These are phyloP conservation scores for Diploscapter pachys DNA, from an alignment of 1,140 invertebrate species.

Conservation along the genomic window DNA sequence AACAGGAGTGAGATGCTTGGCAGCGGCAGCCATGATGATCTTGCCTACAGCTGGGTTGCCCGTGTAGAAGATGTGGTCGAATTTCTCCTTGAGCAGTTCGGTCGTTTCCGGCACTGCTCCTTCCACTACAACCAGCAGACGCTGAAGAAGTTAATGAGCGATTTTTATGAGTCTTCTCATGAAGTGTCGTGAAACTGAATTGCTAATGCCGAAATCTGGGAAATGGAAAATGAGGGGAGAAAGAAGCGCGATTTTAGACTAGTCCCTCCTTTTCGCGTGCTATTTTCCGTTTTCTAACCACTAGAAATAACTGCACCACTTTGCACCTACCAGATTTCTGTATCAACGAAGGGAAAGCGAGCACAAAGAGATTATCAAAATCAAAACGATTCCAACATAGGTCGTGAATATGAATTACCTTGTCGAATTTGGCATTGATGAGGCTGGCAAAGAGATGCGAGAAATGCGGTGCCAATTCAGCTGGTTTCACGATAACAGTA, in stretches of 20 bases:
- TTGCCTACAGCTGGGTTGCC: slow-evolving; percentile 81
- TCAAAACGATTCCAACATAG: no score
- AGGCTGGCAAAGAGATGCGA: slow-evolving; percentile 72
- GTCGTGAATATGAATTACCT: no score
- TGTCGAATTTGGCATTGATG: slow-evolving; percentile 58
- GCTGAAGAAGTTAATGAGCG: slow-evolving; percentile 52
- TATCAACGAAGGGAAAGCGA: no score
- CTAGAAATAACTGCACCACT: no score
- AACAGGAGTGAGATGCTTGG: slow-evolving; percentile 83
- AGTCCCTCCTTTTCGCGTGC: no score
- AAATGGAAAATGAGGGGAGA: slow-evolving; percentile 68
- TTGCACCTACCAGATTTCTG: no score
- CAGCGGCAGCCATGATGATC: slow-evolving; percentile 81
- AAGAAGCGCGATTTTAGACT: slow-evolving; percentile 74
- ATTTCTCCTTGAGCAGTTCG: slow-evolving; percentile 78
- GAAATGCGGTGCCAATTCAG: slow-evolving; percentile 77
- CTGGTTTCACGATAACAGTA: slow-evolving; percentile 85
- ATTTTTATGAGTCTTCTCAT: neutral
- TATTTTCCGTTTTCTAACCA: no score
- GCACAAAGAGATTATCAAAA: no score
- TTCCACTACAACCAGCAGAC: slow-evolving; percentile 65
- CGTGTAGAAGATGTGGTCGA: slow-evolving; percentile 97
- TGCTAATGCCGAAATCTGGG: slow-evolving; percentile 65
- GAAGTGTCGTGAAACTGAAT: slow-evolving; percentile 13
- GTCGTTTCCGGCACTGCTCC: slow-evolving; percentile 81